Evolutionary conservation across 2,888 invertebrate genomes (phyloP).

Genomic region (Stegophylla sp.): DNA sequence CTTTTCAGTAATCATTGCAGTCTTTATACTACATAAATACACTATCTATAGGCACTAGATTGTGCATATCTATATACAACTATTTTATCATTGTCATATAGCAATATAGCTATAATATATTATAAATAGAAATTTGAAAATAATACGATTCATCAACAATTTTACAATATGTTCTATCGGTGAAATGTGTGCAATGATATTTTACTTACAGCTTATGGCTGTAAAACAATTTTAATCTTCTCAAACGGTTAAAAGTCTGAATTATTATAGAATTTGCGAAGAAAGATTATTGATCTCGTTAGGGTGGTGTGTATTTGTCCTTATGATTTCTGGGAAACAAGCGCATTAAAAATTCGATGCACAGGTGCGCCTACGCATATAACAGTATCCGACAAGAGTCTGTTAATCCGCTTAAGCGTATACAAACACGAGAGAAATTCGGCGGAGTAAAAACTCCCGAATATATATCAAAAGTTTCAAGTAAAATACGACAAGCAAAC

Average conservation of each 20-base stretch:
- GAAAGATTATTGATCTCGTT: slow-evolving; percentile 32
- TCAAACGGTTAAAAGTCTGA: background rate
- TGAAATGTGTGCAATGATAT: background rate
- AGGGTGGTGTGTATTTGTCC: slow-evolving; percentile 2
- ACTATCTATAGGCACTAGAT: too few species aligned
- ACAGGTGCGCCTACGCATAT: background rate
- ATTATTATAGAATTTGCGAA: slow-evolving; percentile 5
- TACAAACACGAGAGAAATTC: slow-evolving; percentile 22
- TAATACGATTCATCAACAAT: too few species aligned
- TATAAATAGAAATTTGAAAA: too few species aligned
- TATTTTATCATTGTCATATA: too few species aligned
- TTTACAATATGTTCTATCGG: too few species aligned
- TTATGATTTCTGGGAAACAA: slow-evolving; percentile 31
- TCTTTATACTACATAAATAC: too few species aligned
- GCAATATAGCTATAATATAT: too few species aligned
- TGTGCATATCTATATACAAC: too few species aligned
- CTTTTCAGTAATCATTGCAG: too few species aligned
- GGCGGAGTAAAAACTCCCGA: slow-evolving; percentile 1
- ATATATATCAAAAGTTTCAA: background rate
- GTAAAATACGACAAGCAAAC: background rate
- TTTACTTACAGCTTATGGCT: background rate
- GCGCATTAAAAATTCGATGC: slow-evolving; percentile 44
- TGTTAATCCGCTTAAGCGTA: slow-evolving; percentile 48
- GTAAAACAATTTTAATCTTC: background rate
- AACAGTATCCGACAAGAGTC: background rate